Evolutionary conservation across 1,140 invertebrate species (phyloP), one percentile per base, ranked within the genome.

Genomic region (Fopius arisanus): DNA sequence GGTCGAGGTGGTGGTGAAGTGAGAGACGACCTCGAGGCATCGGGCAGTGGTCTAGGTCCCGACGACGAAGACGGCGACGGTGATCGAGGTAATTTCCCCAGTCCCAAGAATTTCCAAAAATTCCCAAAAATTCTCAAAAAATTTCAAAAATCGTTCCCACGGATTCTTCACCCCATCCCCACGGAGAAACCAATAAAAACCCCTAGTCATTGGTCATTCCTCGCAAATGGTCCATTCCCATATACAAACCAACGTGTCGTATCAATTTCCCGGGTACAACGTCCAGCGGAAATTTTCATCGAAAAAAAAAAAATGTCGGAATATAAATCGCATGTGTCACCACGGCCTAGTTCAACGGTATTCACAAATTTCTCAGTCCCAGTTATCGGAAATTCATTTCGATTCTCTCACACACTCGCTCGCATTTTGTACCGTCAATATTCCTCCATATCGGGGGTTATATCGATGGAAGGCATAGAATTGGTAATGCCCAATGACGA

Each of bases 31-130:
- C 87, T 92, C 66, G 91, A 93, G 84, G 91, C 91, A 67, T 92
- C 91, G 78, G 92, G 92, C 75, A 93, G 92, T 79, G 92, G 92
- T 28, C 90, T 90, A 83, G 92, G 92, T 72, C 92, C 92, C 54
- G 91, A 92, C 81, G 92, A 92, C 86, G 92, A 93, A 77, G 91
- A 92, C 80, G 88, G 84, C 3, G 84, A 88, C 37, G 87, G 84
- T 59, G 82, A 80, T 37, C 80, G 75, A 65, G 81, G 82, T 84
- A 83, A 72, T 21, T 72, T 31, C 54, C 73, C 26, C 26, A 67
- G 19, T 19, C 16, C n/a, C 14, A 48, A 48, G 33, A 37, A 37
- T 37, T 48, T 2, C 16, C 9, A 1, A 37, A 37, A 37, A 3
- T 12, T 12, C n/a, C n/a, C n/a, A n/a, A n/a, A n/a, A n/a, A 48